phyloP scores from a whole-genome alignment of 2,113 vertebrate genomes.

The Hyla sarda region DNA sequence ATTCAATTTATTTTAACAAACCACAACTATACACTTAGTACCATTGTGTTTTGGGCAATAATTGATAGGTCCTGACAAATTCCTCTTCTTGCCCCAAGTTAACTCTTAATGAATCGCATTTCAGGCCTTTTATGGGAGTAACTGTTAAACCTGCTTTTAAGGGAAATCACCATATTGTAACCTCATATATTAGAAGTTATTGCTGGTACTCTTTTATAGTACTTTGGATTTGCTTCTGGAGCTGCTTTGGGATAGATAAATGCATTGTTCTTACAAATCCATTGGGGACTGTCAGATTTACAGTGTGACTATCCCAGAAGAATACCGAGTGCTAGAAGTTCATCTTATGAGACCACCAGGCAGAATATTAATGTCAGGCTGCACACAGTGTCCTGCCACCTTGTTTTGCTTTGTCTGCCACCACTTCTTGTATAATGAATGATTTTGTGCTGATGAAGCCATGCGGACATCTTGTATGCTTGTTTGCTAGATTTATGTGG shows the following conservation, averaged over 20 bases:
- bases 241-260: neutral
- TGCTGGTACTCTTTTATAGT: too few relatives aligned
- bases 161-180: neutral
- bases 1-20: too few relatives aligned
- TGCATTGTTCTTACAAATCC: neutral
- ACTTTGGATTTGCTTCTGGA: neutral
- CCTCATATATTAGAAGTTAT: neutral
- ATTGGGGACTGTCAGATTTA: conserved; percentile 2
- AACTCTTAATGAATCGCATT: neutral
- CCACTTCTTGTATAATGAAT: conserved; percentile 22
- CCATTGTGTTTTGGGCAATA: too few relatives aligned
- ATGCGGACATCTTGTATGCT: neutral
- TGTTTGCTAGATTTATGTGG: conserved; percentile 15
- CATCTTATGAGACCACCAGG: neutral
- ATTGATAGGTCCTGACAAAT: neutral
- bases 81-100: neutral
- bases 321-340: neutral
- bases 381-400: conserved; percentile 6
- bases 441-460: conserved; percentile 20
- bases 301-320: neutral
- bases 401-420: conserved; percentile 34
- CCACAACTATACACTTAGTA: too few relatives aligned
- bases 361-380: conserved; percentile 29
- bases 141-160: neutral
- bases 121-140: neutral